Percentiles rank a stretch among this genome's conserved stretches.
phyloP scores from a whole-genome alignment of 2,797 vertebrate species.

The Galagoides demidoff region DNA sequence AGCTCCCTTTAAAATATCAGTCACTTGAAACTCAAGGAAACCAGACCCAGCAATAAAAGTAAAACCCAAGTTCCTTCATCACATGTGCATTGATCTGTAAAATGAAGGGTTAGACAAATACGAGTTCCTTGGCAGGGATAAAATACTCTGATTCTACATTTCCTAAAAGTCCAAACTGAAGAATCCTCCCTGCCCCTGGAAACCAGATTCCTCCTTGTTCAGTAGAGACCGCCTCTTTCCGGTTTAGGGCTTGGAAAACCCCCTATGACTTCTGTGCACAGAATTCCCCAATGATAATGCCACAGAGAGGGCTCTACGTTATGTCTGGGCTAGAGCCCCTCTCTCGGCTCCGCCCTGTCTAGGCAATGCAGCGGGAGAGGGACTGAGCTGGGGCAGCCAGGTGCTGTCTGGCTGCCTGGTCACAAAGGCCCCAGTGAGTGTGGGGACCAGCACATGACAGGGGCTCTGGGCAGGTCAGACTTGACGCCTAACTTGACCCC shows the following conservation, averaged over 20 bases:
- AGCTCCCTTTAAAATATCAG: not conserved
- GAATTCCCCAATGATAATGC: not conserved
- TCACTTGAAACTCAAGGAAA: constrained; percentile 59
- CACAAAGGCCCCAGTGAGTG: constrained; percentile 14
- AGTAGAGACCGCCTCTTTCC: not conserved
- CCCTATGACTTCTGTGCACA: not conserved
- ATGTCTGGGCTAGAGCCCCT: not conserved
- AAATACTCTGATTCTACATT: constrained; percentile 19
- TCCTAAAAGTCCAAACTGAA: constrained; percentile 1
- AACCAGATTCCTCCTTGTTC: constrained; percentile 21
- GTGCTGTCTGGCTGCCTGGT: constrained; percentile 7
- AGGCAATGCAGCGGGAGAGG: not conserved
- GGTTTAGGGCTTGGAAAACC: not conserved
- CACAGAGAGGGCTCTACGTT: not conserved
- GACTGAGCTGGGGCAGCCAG: not conserved
- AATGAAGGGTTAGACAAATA: not conserved
- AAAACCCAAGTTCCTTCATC: not conserved
- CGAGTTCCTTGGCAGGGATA: not conserved
- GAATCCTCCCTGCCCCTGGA: not conserved
- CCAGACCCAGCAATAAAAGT: constrained; percentile 14
- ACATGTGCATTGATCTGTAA: not conserved
- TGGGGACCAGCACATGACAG: not conserved
- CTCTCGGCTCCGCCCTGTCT: constrained; percentile 17
- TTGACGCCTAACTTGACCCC: constrained; percentile 82
- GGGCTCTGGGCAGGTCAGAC: constrained; percentile 64